phyloP scores from a whole-genome alignment of 1,140 invertebrate genomes.

The Bombus vancouverensis region DNA sequence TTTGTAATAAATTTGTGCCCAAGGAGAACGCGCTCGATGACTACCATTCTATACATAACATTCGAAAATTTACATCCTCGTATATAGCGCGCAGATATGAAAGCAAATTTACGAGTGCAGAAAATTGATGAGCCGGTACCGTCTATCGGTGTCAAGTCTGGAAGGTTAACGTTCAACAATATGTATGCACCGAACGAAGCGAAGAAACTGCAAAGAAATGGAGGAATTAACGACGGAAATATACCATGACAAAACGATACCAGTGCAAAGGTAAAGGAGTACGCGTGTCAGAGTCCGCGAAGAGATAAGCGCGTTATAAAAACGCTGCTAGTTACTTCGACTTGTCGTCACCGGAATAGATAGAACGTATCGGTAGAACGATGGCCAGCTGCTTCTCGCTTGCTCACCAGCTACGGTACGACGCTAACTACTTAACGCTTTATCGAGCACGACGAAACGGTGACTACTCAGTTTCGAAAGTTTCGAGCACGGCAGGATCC shows the following conservation, averaged over 20 bases:
- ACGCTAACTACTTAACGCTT: constrained; percentile 38
- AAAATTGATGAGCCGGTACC: background rate
- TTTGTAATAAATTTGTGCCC: background rate
- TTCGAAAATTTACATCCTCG: background rate
- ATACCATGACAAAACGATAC: background rate
- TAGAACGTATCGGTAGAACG: background rate
- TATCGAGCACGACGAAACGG: constrained; percentile 40
- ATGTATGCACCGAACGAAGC: background rate
- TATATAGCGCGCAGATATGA: background rate
- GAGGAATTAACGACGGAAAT: background rate
- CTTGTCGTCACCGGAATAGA: constrained; percentile 15
- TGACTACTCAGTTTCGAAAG: constrained; percentile 57
- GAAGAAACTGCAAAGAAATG: background rate
- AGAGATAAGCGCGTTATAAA: background rate
- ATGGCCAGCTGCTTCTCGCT: background rate
- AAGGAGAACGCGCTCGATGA: background rate
- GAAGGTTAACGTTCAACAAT: background rate
- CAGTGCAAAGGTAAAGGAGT: background rate
- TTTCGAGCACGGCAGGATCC: constrained; percentile 46
- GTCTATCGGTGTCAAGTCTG: background rate
- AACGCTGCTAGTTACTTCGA: background rate
- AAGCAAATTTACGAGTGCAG: background rate
- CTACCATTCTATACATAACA: background rate
- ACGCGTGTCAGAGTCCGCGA: constrained; percentile 14
- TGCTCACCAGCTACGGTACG: background rate